phyloP scores from a whole-genome alignment of 2,113 vertebrate species.

The Myrmophylax atrothorax region DNA sequence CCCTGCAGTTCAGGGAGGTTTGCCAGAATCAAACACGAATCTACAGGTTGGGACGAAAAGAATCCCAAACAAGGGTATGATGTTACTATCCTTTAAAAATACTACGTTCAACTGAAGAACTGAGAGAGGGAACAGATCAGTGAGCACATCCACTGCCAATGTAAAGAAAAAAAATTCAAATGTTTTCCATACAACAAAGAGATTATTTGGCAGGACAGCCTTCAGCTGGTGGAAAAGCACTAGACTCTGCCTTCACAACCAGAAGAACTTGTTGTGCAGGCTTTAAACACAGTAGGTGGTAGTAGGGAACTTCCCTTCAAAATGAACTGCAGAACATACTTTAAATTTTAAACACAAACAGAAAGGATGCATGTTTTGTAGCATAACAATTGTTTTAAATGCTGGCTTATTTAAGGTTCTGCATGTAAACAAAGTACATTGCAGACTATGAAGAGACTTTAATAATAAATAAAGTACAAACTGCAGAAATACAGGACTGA shows the following conservation, averaged over 20 bases:
- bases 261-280: constrained; percentile 53
- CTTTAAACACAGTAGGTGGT: constrained; percentile 53
- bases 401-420: background rate
- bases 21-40: background rate
- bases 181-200: background rate
- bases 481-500: background rate
- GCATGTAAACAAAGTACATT: background rate
- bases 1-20: background rate
- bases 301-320: constrained; percentile 41
- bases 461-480: background rate
- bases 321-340: background rate
- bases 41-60: background rate
- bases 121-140: background rate
- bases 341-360: background rate
- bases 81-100: background rate
- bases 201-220: background rate
- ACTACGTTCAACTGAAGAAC: background rate
- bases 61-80: background rate
- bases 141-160: background rate
- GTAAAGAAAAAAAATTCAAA: background rate
- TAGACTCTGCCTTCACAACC: constrained; percentile 31
- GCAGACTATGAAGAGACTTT: background rate
- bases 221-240: constrained; percentile 22
- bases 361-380: background rate
- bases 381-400: background rate